A percentile compares a stretch with the other conserved stretches of the same genome.
Evolutionary conservation across 2,797 vertebrate species (phyloP).

Genomic region (Pyrocephalus nanus): DNA sequence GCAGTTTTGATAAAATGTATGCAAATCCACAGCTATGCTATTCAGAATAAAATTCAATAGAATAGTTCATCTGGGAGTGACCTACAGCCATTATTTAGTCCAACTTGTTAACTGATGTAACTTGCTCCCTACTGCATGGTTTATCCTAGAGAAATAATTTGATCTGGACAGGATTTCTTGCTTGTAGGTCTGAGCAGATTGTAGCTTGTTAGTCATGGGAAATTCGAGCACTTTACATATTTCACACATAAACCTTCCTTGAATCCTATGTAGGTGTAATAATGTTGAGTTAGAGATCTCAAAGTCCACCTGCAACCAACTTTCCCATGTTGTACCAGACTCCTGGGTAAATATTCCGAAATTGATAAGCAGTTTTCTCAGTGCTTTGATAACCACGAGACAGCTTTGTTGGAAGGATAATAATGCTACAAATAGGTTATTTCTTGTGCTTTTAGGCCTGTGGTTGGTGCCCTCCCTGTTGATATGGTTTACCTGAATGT

Average conservation of each 20-base stretch:
- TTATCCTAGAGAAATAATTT: not conserved
- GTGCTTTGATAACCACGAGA: not conserved
- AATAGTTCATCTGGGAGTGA: not conserved
- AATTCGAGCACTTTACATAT: not conserved
- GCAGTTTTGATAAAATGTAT: not conserved
- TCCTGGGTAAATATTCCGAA: not conserved
- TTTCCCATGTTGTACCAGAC: not conserved
- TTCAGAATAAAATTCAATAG: not conserved
- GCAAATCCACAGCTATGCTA: not conserved
- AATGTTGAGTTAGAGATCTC: not conserved
- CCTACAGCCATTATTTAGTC: not conserved
- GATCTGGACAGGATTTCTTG: not conserved
- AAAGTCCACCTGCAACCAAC: not conserved
- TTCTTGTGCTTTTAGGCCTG: not conserved
- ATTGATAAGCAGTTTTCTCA: not conserved
- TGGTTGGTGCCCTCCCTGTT: not conserved
- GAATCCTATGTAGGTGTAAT: not conserved
- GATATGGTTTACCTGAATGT: not conserved
- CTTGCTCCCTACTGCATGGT: not conserved
- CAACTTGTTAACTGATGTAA: not conserved
- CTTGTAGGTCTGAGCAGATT: not conserved
- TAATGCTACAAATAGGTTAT: not conserved
- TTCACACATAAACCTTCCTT: not conserved
- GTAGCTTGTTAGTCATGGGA: not conserved
- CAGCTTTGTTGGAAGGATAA: not conserved